Conservation (phyloP, 2,888 invertebrate species). For the Latrodectus elegans region DNA sequence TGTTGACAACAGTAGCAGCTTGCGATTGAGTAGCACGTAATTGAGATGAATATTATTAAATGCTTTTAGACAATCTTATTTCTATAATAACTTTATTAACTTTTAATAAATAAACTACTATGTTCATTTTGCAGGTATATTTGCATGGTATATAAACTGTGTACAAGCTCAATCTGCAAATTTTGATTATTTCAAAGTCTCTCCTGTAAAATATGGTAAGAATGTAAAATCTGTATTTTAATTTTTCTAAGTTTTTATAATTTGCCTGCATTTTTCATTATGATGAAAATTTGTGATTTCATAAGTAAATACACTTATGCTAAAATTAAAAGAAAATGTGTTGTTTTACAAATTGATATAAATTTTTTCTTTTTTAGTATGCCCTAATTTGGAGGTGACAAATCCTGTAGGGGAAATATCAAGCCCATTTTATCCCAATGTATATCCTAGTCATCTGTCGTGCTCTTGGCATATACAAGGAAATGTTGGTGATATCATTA, state of each 20-base stretch:
- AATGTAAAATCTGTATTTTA: neutral
- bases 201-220: constrained; percentile 32
- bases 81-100: no score
- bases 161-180: constrained; percentile 24
- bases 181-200: constrained; percentile 16
- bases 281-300: neutral
- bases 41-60: no score
- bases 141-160: constrained; percentile 2
- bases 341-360: neutral
- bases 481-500: constrained; percentile 62
- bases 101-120: neutral
- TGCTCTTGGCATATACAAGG: constrained; percentile 68
- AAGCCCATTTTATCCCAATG: constrained; percentile 68
- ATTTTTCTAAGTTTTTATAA: no score
- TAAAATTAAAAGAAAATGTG: neutral
- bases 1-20: neutral
- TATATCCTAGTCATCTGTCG: constrained; percentile 62
- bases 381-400: constrained; percentile 49
- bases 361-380: constrained; percentile 24
- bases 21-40: no score
- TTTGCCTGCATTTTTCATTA: no score
- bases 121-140: constrained; percentile 14
- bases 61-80: no score
- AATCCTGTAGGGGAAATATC: constrained; percentile 57
- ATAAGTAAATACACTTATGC: neutral